Evolutionary conservation across 2,888 invertebrate genomes (phyloP).

Genomic region (Pammene fasciana): DNA sequence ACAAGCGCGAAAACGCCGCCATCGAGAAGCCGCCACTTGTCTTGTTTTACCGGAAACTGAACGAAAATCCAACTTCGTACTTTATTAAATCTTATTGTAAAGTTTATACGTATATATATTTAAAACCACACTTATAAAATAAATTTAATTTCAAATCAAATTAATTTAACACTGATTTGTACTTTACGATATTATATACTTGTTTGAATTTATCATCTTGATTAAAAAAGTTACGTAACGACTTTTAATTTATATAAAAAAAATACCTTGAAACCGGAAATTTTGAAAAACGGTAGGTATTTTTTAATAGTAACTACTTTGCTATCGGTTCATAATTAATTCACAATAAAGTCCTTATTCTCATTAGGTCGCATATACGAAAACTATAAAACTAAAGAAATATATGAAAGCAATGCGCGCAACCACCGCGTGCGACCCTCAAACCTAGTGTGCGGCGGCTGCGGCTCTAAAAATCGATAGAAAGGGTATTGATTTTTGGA

Average conservation of each 20-base stretch:
- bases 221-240: constrained; percentile 4
- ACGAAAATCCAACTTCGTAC: constrained; percentile 7
- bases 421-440: constrained; percentile 82
- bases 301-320: constrained; percentile 11
- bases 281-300: constrained; percentile 23
- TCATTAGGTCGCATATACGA: background rate
- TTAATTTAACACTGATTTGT: background rate
- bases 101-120: background rate
- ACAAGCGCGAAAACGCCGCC: constrained; percentile 41
- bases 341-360: background rate
- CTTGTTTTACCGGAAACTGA: constrained; percentile 30
- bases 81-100: background rate
- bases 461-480: constrained; percentile 89
- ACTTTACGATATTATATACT: background rate
- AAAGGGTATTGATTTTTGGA: constrained; percentile 88
- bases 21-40: constrained; percentile 19
- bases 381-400: constrained; percentile 28
- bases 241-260: background rate
- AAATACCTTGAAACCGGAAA: constrained; percentile 34
- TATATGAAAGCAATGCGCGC: constrained; percentile 61
- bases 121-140: background rate
- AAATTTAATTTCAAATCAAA: background rate
- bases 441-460: constrained; percentile 81
- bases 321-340: constrained; percentile 16
- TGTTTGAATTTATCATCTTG: background rate